These are phyloP conservation scores for Drosophila demipolita DNA, from an alignment of 2,888 invertebrate species.

Conservation along the genomic window DNA sequence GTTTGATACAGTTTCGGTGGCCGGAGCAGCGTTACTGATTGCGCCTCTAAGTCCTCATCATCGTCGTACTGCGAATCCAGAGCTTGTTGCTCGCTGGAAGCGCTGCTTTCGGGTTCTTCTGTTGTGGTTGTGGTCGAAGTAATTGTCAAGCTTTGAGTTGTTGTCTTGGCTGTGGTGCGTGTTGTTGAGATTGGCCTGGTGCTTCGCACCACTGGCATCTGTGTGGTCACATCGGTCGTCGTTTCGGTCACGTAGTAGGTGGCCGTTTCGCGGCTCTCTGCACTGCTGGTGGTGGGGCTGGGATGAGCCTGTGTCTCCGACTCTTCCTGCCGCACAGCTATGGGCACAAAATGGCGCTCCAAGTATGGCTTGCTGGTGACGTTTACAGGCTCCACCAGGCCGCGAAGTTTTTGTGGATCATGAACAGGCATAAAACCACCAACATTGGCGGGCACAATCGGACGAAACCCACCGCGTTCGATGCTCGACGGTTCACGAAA, in stretches of 20 bases:
- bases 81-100: conserved; percentile 48
- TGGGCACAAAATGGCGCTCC: conserved; percentile 68
- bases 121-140: conserved; percentile 36
- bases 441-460: conserved; percentile 89
- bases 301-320: conserved; percentile 12
- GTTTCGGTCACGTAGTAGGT: conserved; percentile 82
- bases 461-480: conserved; percentile 91
- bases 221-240: conserved; percentile 65
- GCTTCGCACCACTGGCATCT: conserved; percentile 42
- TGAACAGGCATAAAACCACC: conserved; percentile 91
- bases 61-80: conserved; percentile 67
- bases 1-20: conserved; percentile 68
- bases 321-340: conserved; percentile 47
- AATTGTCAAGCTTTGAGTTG: conserved; percentile 24
- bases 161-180: conserved; percentile 28
- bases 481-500: conserved; percentile 85
- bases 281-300: conserved; percentile 55
- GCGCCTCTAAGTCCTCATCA: conserved; percentile 82
- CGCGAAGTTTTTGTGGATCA: conserved; percentile 78
- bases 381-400: conserved; percentile 72
- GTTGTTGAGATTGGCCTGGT: conserved; percentile 40
- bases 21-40: conserved; percentile 68
- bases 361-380: conserved; percentile 67
- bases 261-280: conserved; percentile 62
- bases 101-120: conserved; percentile 34